Percentiles rank a stretch among this genome's conserved stretches.
Conservation (phyloP, 2,888 invertebrate species). For the Chloroclystis v-ata region DNA sequence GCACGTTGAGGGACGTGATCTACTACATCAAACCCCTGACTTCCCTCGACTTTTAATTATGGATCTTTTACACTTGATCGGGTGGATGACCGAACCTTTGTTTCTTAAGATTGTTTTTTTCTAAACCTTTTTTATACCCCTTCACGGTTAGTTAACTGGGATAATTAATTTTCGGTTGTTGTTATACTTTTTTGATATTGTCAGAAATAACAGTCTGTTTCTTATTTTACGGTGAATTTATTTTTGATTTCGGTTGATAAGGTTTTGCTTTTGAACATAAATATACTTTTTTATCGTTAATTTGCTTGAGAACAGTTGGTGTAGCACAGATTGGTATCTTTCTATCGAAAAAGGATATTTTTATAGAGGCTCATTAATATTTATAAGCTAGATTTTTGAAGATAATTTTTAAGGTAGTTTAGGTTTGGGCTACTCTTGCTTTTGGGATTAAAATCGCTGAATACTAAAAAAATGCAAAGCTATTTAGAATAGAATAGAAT, state of each 20-base stretch:
- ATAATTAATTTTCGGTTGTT: slow-evolving; percentile 60
- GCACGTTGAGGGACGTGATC: slow-evolving; percentile 49
- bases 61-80: slow-evolving; percentile 70
- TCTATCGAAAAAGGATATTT: too few relatives aligned
- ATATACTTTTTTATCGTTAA: not conserved
- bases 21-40: slow-evolving; percentile 47
- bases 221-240: slow-evolving; percentile 18
- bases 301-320: not conserved
- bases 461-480: too few relatives aligned
- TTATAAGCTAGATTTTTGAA: too few relatives aligned
- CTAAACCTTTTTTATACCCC: slow-evolving; percentile 50
- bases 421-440: too few relatives aligned
- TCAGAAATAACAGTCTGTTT: slow-evolving; percentile 30
- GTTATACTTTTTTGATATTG: slow-evolving; percentile 33
- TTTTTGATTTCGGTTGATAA: slow-evolving; percentile 6
- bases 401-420: too few relatives aligned
- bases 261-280: not conserved
- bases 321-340: not conserved
- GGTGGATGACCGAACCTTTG: slow-evolving; percentile 63
- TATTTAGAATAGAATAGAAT: too few relatives aligned
- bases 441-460: too few relatives aligned
- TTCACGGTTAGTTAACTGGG: slow-evolving; percentile 68
- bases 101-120: slow-evolving; percentile 65
- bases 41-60: slow-evolving; percentile 71
- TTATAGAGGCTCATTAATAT: too few relatives aligned